Percentiles rank a stretch among this genome's conserved stretches.
These are phyloP conservation scores for Athrips mouffetella DNA, from an alignment of 2,888 invertebrate species.

Conservation along the genomic window DNA sequence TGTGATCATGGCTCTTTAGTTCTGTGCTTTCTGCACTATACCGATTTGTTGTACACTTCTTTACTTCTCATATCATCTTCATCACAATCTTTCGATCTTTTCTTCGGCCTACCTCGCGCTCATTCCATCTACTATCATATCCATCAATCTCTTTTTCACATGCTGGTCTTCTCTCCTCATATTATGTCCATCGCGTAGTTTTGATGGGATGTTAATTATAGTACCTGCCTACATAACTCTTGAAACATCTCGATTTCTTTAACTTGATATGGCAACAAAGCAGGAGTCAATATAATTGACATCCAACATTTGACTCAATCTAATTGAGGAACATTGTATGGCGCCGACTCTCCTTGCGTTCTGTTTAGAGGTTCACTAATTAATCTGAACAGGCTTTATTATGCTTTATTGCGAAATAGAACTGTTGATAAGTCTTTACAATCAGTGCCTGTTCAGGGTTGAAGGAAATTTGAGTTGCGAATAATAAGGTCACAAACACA, in stretches of 20 bases:
- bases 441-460: constrained; percentile 2
- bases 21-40: too few relatives aligned
- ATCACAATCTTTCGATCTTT: too few relatives aligned
- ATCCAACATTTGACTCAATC: background rate
- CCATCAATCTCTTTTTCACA: too few relatives aligned
- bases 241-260: background rate
- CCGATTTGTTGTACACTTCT: too few relatives aligned
- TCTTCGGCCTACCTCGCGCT: too few relatives aligned
- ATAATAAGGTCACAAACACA: too few relatives aligned
- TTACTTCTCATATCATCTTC: too few relatives aligned
- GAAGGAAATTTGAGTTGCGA: background rate
- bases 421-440: background rate
- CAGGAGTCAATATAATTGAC: background rate
- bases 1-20: too few relatives aligned
- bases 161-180: too few relatives aligned
- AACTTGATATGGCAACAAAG: background rate
- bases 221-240: background rate
- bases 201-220: too few relatives aligned
- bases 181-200: too few relatives aligned
- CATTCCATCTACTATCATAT: too few relatives aligned
- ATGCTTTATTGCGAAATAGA: background rate
- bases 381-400: background rate
- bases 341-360: background rate
- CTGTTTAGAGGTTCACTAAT: background rate
- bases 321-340: background rate